Evolutionary conservation across 2,888 invertebrate genomes (phyloP), one percentile per base, ranked within the genome.

Genomic region (Nasonia oneida): DNA sequence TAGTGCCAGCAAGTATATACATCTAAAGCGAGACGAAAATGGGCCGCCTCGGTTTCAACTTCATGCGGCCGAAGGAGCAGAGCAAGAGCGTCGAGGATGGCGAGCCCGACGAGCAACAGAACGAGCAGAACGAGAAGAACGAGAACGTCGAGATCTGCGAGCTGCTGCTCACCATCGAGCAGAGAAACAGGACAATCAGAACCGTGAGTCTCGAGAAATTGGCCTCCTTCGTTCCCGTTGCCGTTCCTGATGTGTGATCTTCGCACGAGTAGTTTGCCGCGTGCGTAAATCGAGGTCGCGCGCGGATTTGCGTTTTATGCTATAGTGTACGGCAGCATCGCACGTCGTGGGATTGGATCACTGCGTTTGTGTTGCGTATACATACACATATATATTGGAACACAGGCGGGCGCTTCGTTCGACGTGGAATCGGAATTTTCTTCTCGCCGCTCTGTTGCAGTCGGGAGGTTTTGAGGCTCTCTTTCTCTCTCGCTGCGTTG

Each of bases 41-140:
- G 87, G 87, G 85, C 1, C 73, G 83, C 1, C 53, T 85, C 39
- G 85, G 87, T 0, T 87, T 87, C 77, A 87, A 87, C 61, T 18
- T 87, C 0, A 79, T 83, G 50, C 80, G 83, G 0, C 61, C 83
- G 57, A 85, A 85, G 73, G 83, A 83, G 18, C 70, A 64, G 53
- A 57, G 0, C 14, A 76, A 75, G 39, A 80, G 53, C 42, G 73
- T 77, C 14, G 85, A 83, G 50, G 73, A n/a, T 42, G 81, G 80
- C 5, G 23, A 12, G 57, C 18, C 18, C 29, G 71, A 33, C 39
- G 37, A 12, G 8, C 70, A 77, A 0, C 64, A 70, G n/a, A 47
- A 83, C 47, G n/a, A 74, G 70, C 75, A 86, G 47, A 83, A 83
- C 76, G 77, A 83, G 77, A 76, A 10, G 29, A 86, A 86, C 77